These are phyloP conservation scores for Delia radicum DNA, from an alignment of 1,140 invertebrate species.

Conservation along the genomic window DNA sequence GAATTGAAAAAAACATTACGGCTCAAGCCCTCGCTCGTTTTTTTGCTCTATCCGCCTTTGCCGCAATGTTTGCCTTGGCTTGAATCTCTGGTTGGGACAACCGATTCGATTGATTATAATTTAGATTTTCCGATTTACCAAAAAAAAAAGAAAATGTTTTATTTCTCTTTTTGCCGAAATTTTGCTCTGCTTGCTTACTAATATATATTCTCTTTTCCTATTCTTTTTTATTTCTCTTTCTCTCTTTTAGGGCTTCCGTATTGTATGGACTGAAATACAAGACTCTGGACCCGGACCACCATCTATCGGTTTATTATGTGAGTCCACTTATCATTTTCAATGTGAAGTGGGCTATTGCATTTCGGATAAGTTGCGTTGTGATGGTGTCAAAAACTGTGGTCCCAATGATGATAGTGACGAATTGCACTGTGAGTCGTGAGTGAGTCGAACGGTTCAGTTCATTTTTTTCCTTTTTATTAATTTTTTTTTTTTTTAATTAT, in stretches of 20 bases:
- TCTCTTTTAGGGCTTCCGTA: conserved; percentile 74
- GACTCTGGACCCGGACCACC: conserved; percentile 56
- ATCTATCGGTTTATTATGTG: conserved; percentile 51
- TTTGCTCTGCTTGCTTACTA: too few relatives aligned
- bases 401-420: conserved; percentile 77
- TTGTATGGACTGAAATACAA: conserved; percentile 85
- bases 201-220: too few relatives aligned
- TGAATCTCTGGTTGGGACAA: too few relatives aligned
- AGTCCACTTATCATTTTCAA: conserved; percentile 55
- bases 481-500: conserved; percentile 32
- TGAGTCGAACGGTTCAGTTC: conserved; percentile 57
- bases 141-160: too few relatives aligned
- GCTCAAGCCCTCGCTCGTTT: too few relatives aligned
- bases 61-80: too few relatives aligned
- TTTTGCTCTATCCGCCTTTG: too few relatives aligned
- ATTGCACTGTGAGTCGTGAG: conserved; percentile 74
- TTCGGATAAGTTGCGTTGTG: conserved; percentile 72
- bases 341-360: conserved; percentile 74
- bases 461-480: conserved; percentile 45
- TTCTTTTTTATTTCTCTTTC: background rate
- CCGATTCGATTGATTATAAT: too few relatives aligned
- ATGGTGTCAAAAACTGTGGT: conserved; percentile 79
- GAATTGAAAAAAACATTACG: too few relatives aligned
- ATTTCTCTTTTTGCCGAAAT: too few relatives aligned
- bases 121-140: too few relatives aligned